These are phyloP conservation scores for Macheiramphus alcinus DNA, from an alignment of 2,113 vertebrate species.

Conservation along the genomic window DNA sequence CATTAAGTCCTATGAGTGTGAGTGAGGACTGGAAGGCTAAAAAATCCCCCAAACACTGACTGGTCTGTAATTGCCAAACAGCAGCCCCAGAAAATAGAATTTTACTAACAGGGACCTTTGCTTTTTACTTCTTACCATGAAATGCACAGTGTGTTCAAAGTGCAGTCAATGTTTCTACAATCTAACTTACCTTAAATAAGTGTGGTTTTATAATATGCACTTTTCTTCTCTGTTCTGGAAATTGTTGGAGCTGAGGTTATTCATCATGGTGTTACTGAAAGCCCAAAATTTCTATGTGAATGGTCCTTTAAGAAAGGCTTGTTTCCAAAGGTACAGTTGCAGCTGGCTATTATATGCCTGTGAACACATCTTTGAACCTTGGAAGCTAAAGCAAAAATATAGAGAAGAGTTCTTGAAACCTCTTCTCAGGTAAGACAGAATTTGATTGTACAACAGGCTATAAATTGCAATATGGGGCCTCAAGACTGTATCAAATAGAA, in stretches of 20 bases:
- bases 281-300: background rate
- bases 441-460: background rate
- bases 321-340: background rate
- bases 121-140: background rate
- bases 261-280: background rate
- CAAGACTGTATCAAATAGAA: background rate
- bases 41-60: background rate
- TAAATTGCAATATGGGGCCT: background rate
- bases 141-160: background rate
- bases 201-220: background rate
- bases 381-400: background rate
- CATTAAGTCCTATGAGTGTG: background rate
- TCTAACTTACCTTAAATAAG: background rate
- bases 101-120: background rate
- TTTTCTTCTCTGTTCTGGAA: background rate
- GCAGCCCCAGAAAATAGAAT: background rate
- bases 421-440: background rate
- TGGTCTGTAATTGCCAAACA: background rate
- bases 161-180: background rate
- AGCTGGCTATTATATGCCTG: background rate
- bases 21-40: background rate
- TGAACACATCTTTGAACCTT: background rate
- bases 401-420: background rate
- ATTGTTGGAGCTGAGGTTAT: background rate
- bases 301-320: background rate